Percentiles rank a stretch among this genome's conserved stretches.
phyloP scores from a whole-genome alignment of 92 coral and sea anemone genomes.

The Zoanthus gigantus region DNA sequence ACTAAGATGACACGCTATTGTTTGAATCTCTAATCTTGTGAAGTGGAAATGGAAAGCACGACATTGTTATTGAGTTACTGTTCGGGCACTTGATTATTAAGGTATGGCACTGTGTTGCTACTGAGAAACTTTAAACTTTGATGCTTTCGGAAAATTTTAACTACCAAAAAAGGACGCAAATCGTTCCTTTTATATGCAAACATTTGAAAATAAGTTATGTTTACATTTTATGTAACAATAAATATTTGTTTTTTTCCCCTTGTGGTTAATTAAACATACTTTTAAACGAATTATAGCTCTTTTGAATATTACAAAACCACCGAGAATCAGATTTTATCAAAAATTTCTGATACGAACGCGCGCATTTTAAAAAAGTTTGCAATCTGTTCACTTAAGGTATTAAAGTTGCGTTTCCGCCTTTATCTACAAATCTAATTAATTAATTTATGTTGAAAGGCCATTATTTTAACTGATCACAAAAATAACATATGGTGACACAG shows the following conservation, averaged over 20 bases:
- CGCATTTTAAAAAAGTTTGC: neutral
- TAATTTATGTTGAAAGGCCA: constrained; percentile 47
- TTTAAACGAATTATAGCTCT: no score
- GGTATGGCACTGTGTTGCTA: neutral
- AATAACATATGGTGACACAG: constrained; percentile 35
- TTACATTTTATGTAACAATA: no score
- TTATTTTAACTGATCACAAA: constrained; percentile 30
- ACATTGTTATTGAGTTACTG: neutral
- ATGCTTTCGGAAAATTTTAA: no score
- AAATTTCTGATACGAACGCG: neutral
- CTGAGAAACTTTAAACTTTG: neutral
- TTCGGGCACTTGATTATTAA: neutral
- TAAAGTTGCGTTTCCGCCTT: constrained; percentile 22
- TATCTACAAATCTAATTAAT: constrained; percentile 39
- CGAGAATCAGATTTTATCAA: neutral
- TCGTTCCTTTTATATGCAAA: no score
- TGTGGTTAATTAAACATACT: no score
- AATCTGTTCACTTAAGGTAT: neutral
- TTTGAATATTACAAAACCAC: neutral
- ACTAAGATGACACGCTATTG: neutral
- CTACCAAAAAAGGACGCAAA: no score
- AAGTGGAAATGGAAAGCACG: neutral
- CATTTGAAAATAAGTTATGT: no score
- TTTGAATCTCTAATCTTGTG: neutral
- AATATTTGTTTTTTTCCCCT: no score